Base-by-base conservation (phyloP, 2,888 invertebrate genomes). In the Ecliptopera silaceata region DNA sequence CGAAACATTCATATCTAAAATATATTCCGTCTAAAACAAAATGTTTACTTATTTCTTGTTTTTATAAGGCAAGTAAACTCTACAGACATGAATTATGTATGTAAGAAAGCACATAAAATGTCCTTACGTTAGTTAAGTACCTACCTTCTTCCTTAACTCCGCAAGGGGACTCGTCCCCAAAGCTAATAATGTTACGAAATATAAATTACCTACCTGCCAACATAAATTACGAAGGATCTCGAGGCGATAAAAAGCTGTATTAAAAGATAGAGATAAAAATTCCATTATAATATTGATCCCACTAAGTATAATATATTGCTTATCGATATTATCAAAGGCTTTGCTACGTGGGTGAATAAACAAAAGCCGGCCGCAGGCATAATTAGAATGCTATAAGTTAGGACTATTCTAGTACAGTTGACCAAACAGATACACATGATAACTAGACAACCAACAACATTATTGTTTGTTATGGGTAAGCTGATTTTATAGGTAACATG, bases 321-420 rank as follows among this genome's bases (percentile, higher is more conserved):
- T 73, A 73, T 72, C 55, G 61, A 60, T 61, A 56, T 57, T 71
- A 70, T 68, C 68, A 64, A 61, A 55, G 39, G 43, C 50, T 51
- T n/a, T 53, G 59, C n/a, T n/a, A 62, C 56, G 56, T 26, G 45
- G 17, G 50, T 62, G 43, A 38, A 71, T 73, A 66, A 54, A 8
- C 26, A 26, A 8, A 4, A 8, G 26, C 39, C 38, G 48, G 59
- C 55, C 50, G 54, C 59, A 49, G 61, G 51, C 58, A 49, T 46
- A 36, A 42, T 51, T 56, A 48, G 49, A 56, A 59, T 50, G 52
- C 34, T 38, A 55, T 42, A 31, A 43, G 18, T 10, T 12, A 12
- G 2, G 41, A 12, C 20, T 26, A 3, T 36, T 53, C 47, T 52
- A 50, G 34, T 52, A 48, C 29, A 8, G 48, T 31, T 12, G 6